Percentiles rank a stretch among this genome's conserved stretches.
phyloP scores from a whole-genome alignment of 2,113 vertebrate species.

The Opisthocomus hoazin region DNA sequence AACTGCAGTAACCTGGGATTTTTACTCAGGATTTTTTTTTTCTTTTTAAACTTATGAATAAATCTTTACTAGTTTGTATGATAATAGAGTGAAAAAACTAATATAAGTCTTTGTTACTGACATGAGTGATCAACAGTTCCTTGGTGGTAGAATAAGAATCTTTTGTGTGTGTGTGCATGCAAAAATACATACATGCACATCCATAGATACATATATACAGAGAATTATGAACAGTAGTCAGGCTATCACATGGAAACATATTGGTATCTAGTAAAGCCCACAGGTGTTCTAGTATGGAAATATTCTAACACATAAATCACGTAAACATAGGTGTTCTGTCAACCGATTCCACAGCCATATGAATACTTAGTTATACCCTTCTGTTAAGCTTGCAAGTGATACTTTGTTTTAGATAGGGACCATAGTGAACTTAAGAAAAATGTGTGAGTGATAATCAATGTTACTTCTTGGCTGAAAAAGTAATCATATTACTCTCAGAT shows the following conservation, averaged over 20 bases:
- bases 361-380: not conserved
- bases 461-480: not conserved
- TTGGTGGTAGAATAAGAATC: not conserved
- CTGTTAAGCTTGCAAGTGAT: not conserved
- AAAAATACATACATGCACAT: not conserved
- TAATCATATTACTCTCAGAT: not conserved
- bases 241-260: not conserved
- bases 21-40: not conserved
- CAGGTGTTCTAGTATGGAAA: not conserved
- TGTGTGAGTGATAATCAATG: not conserved
- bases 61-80: not conserved
- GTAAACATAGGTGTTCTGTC: not conserved
- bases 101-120: not conserved
- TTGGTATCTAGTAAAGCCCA: not conserved
- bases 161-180: fast-evolving
- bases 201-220: not conserved
- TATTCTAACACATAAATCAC: not conserved
- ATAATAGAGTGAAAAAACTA: not conserved
- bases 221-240: not conserved
- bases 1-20: not conserved
- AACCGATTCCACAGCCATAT: not conserved
- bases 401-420: not conserved
- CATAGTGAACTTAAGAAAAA: not conserved
- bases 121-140: not conserved
- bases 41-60: not conserved